Conservation (phyloP, 53 echinoderm and acorn worm genomes). For the Crossaster papposus region DNA sequence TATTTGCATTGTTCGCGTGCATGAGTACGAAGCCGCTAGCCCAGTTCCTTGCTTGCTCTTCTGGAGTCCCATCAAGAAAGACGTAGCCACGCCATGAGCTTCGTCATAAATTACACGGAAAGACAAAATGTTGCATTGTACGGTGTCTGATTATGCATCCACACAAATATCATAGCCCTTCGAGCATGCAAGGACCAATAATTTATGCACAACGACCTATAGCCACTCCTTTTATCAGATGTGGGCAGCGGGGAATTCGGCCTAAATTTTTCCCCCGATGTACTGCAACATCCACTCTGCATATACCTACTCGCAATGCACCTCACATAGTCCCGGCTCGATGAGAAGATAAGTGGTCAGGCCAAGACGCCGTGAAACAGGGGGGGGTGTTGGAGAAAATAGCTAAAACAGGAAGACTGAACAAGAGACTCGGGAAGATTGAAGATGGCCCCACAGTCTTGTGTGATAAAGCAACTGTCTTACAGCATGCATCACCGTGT, state of each 20-base stretch:
- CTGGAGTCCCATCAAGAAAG: not conserved
- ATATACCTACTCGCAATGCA: not conserved
- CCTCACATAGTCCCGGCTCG: not conserved
- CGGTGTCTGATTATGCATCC: not conserved
- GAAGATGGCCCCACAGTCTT: not conserved
- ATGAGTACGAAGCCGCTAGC: too few species aligned
- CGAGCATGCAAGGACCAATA: too few species aligned
- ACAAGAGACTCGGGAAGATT: not conserved
- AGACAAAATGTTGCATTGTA: not conserved
- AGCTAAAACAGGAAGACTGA: not conserved
- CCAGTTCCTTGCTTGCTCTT: not conserved
- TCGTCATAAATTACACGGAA: not conserved
- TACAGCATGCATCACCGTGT: too few species aligned
- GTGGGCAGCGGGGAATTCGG: not conserved
- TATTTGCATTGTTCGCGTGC: too few species aligned
- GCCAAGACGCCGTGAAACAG: not conserved
- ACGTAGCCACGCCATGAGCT: not conserved
- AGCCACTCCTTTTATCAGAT: not conserved
- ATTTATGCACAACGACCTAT: not conserved
- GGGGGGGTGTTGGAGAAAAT: too few species aligned
- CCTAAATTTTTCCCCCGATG: not conserved
- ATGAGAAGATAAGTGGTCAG: not conserved
- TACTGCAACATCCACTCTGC: not conserved
- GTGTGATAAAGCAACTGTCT: not conserved
- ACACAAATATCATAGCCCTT: not conserved